A percentile compares a stretch with the other conserved stretches of the same genome.
Evolutionary conservation across 1,140 invertebrate genomes (phyloP).

Genomic region (Diabrotica undecimpunctata): DNA sequence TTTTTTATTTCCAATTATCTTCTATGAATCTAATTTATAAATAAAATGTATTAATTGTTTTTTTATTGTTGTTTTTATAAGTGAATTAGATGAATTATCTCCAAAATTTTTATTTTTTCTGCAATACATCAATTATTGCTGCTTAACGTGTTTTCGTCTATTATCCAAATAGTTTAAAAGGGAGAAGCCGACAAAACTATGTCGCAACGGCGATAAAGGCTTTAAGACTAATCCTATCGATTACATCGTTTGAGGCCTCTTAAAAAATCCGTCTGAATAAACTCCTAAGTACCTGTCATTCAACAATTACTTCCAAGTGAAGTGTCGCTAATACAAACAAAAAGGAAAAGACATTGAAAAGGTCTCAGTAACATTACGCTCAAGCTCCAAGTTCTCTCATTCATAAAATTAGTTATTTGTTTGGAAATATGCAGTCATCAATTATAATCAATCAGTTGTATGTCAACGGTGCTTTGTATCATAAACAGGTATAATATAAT

Average conservation of each 20-base stretch:
- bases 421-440: neutral
- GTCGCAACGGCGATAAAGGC: neutral
- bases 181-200: neutral
- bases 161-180: too few relatives aligned
- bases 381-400: neutral
- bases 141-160: too few relatives aligned
- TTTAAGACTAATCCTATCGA: neutral
- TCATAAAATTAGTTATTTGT: constrained; percentile 3
- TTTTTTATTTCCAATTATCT: too few relatives aligned
- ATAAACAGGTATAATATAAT: neutral
- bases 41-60: too few relatives aligned
- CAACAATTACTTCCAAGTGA: constrained; percentile 1
- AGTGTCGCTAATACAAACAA: neutral
- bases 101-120: too few relatives aligned
- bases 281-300: constrained; percentile 2
- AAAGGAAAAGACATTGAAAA: constrained; percentile 1
- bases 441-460: neutral
- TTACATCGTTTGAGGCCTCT: neutral
- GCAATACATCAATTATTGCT: too few relatives aligned
- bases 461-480: neutral
- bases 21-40: too few relatives aligned
- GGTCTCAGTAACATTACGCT: neutral
- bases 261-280: neutral
- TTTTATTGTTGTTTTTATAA: too few relatives aligned
- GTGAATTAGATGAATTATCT: too few relatives aligned